Base-by-base conservation (phyloP, 2,113 vertebrate genomes). In the Misgurnus anguillicaudatus region DNA sequence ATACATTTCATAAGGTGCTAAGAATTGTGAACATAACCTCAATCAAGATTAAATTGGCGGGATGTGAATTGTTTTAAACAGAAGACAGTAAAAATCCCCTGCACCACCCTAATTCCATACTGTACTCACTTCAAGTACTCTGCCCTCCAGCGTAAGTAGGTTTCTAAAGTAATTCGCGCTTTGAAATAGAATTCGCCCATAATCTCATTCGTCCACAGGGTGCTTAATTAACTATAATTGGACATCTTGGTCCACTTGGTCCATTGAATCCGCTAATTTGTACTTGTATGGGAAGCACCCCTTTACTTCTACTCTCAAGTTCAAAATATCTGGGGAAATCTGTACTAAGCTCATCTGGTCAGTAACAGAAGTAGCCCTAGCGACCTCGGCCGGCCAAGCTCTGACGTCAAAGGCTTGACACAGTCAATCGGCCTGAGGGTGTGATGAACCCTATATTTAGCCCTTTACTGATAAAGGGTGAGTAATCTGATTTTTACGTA, bases 331-430 rank as follows among this genome's bases (percentile, higher is more conserved):
- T 51, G 4, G 57, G 63, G 51, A 66, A 75, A 64, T 72, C 67
- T 51, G 19, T 14, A 48, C 57, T 66, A 67, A 83, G 75, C 70
- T 71, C 57, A 24, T 72, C 55, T 74, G 77, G 72, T 65, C 64
- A 58, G 75, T 53, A 31, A 75, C 55, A 48, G 21, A 8, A 42
- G 19, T 41, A 62, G 19, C 60, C 68, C 16, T 39, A 9, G 14
- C 69, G 62, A 78, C 60, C 68, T 78, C 75, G 19, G 36, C 4
- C 41, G 58, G 24, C 48, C 70, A 41, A 41, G 61, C 36, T 51
- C 65, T 83, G 82, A 84, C 68, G 73, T 82, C 82, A 85, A 72
- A 65, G 19, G n/a, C 21, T 72, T 10, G 55, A 64, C 14, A 64
- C 3, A 64, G 77, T 82, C 57, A 47, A n/a, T 71, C 75, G 9